These are phyloP conservation scores for Columba guinea DNA, from an alignment of 2,797 vertebrate genomes.

Conservation along the genomic window DNA sequence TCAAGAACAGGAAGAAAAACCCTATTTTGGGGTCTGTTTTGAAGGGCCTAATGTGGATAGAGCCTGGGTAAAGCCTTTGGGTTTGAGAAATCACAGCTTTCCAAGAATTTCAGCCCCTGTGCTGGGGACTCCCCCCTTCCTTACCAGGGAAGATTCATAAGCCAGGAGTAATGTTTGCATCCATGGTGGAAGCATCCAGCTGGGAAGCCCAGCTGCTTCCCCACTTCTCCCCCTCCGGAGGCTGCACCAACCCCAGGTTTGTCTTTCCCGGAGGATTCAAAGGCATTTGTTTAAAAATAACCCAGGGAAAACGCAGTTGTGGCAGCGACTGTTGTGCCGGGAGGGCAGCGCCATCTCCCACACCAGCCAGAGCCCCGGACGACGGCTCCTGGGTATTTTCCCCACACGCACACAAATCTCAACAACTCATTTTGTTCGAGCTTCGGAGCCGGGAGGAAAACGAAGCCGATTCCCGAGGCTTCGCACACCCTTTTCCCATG, in stretches of 20 bases:
- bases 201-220: neutral
- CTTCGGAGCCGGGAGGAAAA: neutral
- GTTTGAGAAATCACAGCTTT: neutral
- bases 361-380: neutral
- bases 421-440: neutral
- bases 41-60: neutral
- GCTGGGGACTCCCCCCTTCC: neutral
- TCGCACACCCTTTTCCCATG: accelerated
- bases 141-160: neutral
- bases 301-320: neutral
- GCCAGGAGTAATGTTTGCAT: neutral
- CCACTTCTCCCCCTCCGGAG: neutral
- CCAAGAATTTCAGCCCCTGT: neutral
- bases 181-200: neutral
- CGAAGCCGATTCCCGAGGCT: neutral
- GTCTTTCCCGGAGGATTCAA: neutral
- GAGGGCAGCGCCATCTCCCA: neutral
- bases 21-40: neutral
- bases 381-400: neutral
- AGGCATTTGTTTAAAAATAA: neutral
- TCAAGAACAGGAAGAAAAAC: neutral
- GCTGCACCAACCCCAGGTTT: neutral
- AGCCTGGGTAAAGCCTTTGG: neutral
- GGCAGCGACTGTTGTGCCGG: neutral
- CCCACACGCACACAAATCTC: neutral